Evolutionary conservation across 2,888 invertebrate species (phyloP).

Genomic region (Caenorhabditis imperialis): DNA sequence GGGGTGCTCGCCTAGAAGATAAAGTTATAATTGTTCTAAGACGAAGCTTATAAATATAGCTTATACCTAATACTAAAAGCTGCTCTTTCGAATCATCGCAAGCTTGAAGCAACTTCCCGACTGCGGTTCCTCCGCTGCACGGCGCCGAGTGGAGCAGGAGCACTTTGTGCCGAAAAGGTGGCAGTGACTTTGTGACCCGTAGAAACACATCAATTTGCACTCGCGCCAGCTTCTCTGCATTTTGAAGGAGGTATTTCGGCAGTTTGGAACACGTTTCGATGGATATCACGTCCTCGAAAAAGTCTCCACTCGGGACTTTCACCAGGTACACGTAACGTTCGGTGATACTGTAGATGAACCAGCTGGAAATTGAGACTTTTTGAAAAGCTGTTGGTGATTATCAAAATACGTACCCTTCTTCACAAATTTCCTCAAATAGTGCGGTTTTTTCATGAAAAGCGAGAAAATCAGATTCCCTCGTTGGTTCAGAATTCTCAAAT

Average conservation of each 20-base stretch:
- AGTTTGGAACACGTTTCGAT: conserved; percentile 47
- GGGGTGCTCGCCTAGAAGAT: conserved; percentile 55
- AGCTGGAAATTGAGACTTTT: conserved; percentile 39
- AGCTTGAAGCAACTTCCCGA: conserved; percentile 50
- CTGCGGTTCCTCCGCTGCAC: conserved; percentile 43
- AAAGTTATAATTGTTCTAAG: conserved; percentile 2
- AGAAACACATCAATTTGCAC: conserved; percentile 49
- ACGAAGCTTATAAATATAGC: not conserved
- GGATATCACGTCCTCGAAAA: conserved; percentile 23
- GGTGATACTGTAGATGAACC: conserved; percentile 60
- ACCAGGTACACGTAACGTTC: conserved; percentile 56
- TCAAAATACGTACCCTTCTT: conserved; percentile 32
- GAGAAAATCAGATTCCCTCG: conserved; percentile 33
- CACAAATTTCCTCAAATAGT: conserved; percentile 47
- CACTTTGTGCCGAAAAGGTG: conserved; percentile 34
- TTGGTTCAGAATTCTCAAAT: conserved; percentile 37
- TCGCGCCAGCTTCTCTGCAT: conserved; percentile 56
- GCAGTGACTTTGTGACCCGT: conserved; percentile 19
- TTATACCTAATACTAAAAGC: conserved; percentile 35
- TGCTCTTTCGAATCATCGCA: conserved; percentile 48
- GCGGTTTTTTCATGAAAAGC: conserved; percentile 34
- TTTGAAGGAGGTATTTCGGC: conserved; percentile 34
- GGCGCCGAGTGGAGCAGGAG: conserved; percentile 50
- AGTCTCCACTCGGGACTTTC: too few relatives aligned
- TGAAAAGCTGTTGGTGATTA: not conserved